These are phyloP conservation scores for Strigamia maritima DNA, from an alignment of 2,888 invertebrate genomes.

Conservation along the genomic window DNA sequence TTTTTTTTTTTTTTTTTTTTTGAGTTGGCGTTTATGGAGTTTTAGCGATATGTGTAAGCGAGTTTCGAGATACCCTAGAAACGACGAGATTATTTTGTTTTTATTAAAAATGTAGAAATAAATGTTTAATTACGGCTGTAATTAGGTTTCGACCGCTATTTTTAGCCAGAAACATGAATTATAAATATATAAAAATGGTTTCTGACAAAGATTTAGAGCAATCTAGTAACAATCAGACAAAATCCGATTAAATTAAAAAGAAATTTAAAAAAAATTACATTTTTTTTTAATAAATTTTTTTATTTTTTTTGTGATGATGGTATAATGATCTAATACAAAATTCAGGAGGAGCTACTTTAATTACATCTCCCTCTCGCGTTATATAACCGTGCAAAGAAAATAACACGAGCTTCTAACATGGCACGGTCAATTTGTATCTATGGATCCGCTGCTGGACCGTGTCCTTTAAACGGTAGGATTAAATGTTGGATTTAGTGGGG, in stretches of 20 bases:
- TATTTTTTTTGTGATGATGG: neutral
- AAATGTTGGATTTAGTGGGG: slow-evolving; percentile 10
- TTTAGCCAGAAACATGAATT: too few species aligned
- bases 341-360: neutral
- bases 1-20: too few species aligned
- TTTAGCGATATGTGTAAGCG: neutral
- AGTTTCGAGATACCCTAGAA: neutral
- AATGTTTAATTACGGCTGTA: too few species aligned
- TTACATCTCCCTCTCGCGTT: neutral
- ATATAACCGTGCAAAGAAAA: neutral
- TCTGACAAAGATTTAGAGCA: too few species aligned
- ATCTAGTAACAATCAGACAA: too few species aligned
- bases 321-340: neutral
- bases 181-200: too few species aligned
- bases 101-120: neutral
- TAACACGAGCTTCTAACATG: neutral
- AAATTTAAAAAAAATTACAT: too few species aligned
- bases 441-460: neutral
- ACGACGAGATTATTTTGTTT: neutral
- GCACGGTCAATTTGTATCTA: neutral
- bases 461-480: slow-evolving; percentile 5
- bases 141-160: too few species aligned
- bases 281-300: neutral
- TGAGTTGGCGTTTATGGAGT: neutral
- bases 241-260: too few species aligned